Conservation (phyloP, 1,140 invertebrate species). For the Solenopsis invicta region DNA sequence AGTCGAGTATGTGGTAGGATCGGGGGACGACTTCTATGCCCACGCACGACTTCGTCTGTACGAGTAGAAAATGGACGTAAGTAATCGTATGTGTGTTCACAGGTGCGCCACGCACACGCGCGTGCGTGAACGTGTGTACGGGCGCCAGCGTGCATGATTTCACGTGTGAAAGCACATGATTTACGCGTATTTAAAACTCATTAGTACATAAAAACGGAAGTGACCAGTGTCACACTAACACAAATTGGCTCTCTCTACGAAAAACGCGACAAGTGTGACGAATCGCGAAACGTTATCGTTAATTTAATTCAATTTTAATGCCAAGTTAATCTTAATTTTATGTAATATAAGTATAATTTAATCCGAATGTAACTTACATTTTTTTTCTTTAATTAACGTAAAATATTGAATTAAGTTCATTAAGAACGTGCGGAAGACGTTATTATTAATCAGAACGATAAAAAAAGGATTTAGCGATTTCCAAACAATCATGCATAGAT, state of each 20-base stretch:
- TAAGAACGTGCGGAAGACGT: not conserved
- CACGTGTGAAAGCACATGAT: conserved; percentile 26
- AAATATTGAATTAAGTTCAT: not conserved
- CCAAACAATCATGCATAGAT: not conserved
- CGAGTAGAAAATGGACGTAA: conserved; percentile 52
- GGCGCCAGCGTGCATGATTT: conserved; percentile 25
- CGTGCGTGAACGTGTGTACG: conserved; percentile 23
- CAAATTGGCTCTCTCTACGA: not conserved
- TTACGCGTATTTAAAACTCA: conserved; percentile 29
- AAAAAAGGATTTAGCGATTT: conserved; percentile 1
- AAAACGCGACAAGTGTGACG: not conserved
- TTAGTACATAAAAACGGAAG: conserved; percentile 39
- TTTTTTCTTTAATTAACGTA: not conserved
- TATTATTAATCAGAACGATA: not conserved
- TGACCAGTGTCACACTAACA: conserved; percentile 45
- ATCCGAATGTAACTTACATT: not conserved
- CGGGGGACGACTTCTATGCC: conserved; percentile 67
- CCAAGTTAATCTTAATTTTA: not conserved
- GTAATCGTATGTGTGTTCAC: conserved; percentile 11
- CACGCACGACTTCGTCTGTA: conserved; percentile 59
- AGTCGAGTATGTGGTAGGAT: conserved; percentile 68
- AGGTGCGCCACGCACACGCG: conserved; percentile 17
- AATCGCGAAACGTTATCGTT: not conserved
- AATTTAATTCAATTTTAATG: not conserved
- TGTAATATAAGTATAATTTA: not conserved